These are phyloP conservation scores for Anomalospiza imberbis DNA, from an alignment of 2,797 vertebrate species.

Conservation along the genomic window DNA sequence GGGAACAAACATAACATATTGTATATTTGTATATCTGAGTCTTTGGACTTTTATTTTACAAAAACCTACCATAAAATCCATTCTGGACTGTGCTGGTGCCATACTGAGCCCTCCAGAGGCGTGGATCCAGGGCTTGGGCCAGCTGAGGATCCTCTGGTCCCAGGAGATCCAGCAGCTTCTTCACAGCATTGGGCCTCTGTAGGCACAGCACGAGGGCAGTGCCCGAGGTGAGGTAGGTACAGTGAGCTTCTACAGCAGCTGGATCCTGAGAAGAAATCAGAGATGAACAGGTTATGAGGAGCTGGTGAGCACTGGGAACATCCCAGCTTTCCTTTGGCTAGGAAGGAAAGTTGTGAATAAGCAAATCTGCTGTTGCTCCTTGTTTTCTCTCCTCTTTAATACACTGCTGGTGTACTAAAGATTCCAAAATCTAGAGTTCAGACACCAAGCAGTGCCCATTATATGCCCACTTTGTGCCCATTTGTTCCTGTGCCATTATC, in stretches of 20 bases:
- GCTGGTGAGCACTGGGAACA: background rate
- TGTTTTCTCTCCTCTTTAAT: background rate
- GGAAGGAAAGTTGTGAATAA: background rate
- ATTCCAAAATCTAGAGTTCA: background rate
- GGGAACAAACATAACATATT: background rate
- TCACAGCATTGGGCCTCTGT: constrained; percentile 74
- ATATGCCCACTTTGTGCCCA: background rate
- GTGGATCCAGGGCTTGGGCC: constrained; percentile 42
- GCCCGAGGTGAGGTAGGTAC: constrained; percentile 63
- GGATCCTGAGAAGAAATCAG: constrained; percentile 32
- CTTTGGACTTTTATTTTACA: background rate
- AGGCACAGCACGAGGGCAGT: constrained; percentile 74
- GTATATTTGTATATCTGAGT: background rate
- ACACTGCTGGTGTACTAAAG: background rate
- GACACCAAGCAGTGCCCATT: background rate
- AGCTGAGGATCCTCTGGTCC: constrained; percentile 62
- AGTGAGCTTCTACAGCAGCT: constrained; percentile 36
- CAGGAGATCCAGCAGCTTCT: constrained; percentile 72
- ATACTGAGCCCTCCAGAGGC: constrained; percentile 66
- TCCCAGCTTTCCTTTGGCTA: background rate
- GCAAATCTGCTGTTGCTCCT: background rate
- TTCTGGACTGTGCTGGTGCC: constrained; percentile 61
- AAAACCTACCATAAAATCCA: constrained; percentile 69
- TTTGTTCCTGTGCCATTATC: background rate
- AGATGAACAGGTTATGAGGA: background rate